Percentiles rank a stretch among this genome's conserved stretches.
Conservation (phyloP, 1,140 invertebrate genomes). For the Stegodyphus dumicola region DNA sequence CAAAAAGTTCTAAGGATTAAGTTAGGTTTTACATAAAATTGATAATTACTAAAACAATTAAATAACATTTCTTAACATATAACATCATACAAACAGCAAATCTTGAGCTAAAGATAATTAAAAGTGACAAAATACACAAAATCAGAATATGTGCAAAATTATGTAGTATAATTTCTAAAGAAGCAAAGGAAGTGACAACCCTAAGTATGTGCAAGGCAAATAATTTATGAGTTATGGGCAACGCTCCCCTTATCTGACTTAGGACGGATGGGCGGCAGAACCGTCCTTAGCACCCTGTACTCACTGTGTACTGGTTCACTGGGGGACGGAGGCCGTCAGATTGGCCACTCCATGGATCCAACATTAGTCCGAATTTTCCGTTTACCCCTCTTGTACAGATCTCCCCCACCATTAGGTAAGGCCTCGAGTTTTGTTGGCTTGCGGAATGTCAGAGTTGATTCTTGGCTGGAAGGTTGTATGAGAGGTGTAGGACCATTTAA, state of each 20-base stretch:
- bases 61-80: not conserved
- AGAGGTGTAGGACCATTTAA: conserved; percentile 13
- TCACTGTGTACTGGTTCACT: conserved; percentile 28
- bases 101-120: not conserved
- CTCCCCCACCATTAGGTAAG: conserved; percentile 63
- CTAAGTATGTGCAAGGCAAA: conserved; percentile 19
- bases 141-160: not conserved
- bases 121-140: not conserved
- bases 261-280: conserved; percentile 52
- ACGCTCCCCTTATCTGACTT: conserved; percentile 56
- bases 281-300: conserved; percentile 44
- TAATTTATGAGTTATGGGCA: not conserved
- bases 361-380: conserved; percentile 59
- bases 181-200: not conserved
- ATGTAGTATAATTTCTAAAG: not conserved
- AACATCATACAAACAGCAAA: no score
- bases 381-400: conserved; percentile 62
- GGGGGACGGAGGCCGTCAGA: conserved; percentile 55
- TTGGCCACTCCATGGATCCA: conserved; percentile 57
- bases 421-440: conserved; percentile 66
- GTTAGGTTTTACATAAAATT: not conserved
- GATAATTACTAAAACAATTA: not conserved
- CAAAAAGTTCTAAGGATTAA: not conserved
- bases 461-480: conserved; percentile 56
- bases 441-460: conserved; percentile 55